Evolutionary conservation across 2,888 invertebrate genomes (phyloP), one percentile per base, ranked within the genome.

Genomic region (Synanthedon formicaeformis): DNA sequence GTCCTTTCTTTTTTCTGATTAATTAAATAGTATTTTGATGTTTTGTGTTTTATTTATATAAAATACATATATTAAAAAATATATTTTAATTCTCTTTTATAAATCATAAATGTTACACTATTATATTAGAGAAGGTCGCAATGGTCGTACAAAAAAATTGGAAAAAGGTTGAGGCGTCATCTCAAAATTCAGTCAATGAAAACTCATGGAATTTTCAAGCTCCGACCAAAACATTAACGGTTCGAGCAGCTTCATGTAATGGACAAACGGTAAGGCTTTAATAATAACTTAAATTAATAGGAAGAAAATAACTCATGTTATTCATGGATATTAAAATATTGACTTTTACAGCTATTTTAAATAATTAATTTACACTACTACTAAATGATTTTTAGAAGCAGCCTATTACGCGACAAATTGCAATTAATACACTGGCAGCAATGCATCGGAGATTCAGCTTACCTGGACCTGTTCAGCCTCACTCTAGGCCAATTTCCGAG

Each of bases 391-490:
- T 84, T 52, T 72, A 88, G 88, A 85, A 84, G 58, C 86, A 79
- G 60, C 82, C 84, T 40, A 75, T 88, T 41, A 83, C 85, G 27
- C 82, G 94, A 54, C 91, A 93, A 71, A 90, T 92, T 60, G 94
- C 92, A 50, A 88, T 94, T 59, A 91, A 91, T 66, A 93, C 93
- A 58, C 80, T 94, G 60, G 90, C 91, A 50, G 88, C 90, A 27
- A 89, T 90, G 81, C 89, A 90, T 59, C 70, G 90, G 56, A 80
- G 90, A 51, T 85, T 89, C 55, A 90, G 89, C 61, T 66, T 88
- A 1, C 91, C 91, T 56, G 90, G 90, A 2, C 87, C 88, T 16
- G 83, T 88, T 4, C 88, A 88, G 58, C 87, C 88, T 1, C 85
- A 86, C 61, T 88, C 88, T 8, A 71, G 88, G 56, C 88, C 81